Evolutionary conservation across 2,113 vertebrate species (phyloP), one percentile per base, ranked within the genome.

Genomic region (Lophotis ruficrista): DNA sequence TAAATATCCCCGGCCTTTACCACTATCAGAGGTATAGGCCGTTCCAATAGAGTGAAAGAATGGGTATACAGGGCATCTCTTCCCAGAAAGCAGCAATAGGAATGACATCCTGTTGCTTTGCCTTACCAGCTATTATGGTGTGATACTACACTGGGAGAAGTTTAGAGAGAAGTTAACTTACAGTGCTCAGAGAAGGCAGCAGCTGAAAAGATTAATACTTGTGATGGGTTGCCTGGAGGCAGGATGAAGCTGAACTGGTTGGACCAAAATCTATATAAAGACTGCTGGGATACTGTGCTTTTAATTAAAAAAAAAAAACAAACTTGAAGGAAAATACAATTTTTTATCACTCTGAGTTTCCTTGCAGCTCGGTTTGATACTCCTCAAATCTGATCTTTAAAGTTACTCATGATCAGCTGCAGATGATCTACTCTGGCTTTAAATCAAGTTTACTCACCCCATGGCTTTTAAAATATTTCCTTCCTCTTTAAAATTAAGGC

Each of bases 261-360:
- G 70, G 64, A 96, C 65, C 50, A 90, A 95, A 70, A 82, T 57
- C 31, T 57, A 71, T 78, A 57, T 47, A 60, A 77, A 64, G n/a
- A 58, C 58, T 93, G 41, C 41, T 65, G 66, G 60, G 77, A 79
- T 83, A 81, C 38, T 35, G 38, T 78, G 75, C 41, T 78, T 65
- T 71, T 79, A 85, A 91, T 85, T 93, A 71, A 23, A 96, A 94
- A 79, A 90, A 90, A 91, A 78, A 22, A 50, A 82, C 82, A 81
- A 77, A 69, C 33, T 57, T 61, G 48, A 68, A 79, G 38, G 72
- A 70, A 65, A 91, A 95, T 83, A 95, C 31, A 7, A 75, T 87
- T 94, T 89, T 93, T 76, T 89, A 66, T 78, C 73, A 86, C 28
- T 90, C 64, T 51, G 33, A 80, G 51, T 70, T 53, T 76, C 89